These are phyloP conservation scores for Thamnophis elegans DNA, from an alignment of 2,797 vertebrate species.

Conservation along the genomic window DNA sequence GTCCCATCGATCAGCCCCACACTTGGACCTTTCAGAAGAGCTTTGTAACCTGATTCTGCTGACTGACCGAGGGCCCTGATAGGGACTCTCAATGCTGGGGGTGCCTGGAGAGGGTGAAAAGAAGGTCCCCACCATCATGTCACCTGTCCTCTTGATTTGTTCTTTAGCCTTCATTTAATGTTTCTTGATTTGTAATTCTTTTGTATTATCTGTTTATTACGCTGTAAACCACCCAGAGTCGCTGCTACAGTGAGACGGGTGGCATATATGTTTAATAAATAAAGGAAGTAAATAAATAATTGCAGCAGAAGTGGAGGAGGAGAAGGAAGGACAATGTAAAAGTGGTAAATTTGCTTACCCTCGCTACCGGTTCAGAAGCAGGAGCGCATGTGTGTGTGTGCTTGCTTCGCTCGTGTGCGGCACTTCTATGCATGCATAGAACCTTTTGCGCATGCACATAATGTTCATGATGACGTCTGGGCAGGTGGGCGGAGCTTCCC, in stretches of 20 bases:
- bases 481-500: too few relatives aligned
- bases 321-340: neutral
- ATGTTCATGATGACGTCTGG: too few relatives aligned
- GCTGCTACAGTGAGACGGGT: neutral
- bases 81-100: neutral
- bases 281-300: neutral
- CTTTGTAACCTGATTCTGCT: neutral
- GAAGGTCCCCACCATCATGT: neutral
- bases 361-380: too few relatives aligned
- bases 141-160: neutral
- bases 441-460: too few relatives aligned
- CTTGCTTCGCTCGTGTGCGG: too few relatives aligned
- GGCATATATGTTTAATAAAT: neutral
- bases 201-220: neutral
- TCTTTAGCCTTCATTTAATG: neutral
- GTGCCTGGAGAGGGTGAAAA: neutral
- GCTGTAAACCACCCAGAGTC: neutral
- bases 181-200: neutral
- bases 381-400: too few relatives aligned
- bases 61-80: neutral
- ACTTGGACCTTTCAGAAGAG: neutral
- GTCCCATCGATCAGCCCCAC: neutral
- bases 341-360: neutral
- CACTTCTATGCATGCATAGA: too few relatives aligned
- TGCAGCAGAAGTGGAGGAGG: neutral